A percentile compares a stretch with the other conserved stretches of the same genome.
Conservation (phyloP, 2,888 invertebrate genomes). For the Acronicta aceris region DNA sequence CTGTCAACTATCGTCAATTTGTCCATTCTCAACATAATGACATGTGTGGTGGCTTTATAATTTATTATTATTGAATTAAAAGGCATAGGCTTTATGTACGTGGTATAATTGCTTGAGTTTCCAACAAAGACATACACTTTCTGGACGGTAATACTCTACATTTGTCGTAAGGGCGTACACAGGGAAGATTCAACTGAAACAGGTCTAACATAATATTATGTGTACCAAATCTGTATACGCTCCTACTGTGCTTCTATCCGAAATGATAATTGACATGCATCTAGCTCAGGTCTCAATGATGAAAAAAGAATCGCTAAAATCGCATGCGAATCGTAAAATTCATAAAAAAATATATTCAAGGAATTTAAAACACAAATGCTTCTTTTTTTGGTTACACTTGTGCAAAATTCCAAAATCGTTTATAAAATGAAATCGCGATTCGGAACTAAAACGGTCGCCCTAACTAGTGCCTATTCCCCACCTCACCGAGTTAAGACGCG, state of each 20-base stretch:
- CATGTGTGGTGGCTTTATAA: conserved; percentile 27
- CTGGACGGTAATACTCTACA: conserved; percentile 61
- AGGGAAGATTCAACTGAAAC: conserved; percentile 25
- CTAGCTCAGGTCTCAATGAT: conserved; percentile 61
- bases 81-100: conserved; percentile 51
- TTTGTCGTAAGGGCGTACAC: conserved; percentile 48
- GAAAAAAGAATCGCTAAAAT: conserved; percentile 58
- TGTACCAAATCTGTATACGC: conserved; percentile 53
- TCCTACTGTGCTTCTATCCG: conserved; percentile 61
- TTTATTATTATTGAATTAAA: conserved; percentile 40
- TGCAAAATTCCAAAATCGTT: conserved; percentile 67
- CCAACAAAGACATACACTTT: conserved; percentile 56
- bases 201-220: conserved; percentile 11
- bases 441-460: conserved; percentile 66
- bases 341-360: conserved; percentile 74
- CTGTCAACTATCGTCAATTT: conserved; percentile 30
- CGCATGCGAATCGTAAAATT: conserved; percentile 69
- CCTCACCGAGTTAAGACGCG: conserved; percentile 58
- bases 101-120: conserved; percentile 61
- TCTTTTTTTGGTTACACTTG: conserved; percentile 59
- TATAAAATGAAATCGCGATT: conserved; percentile 67
- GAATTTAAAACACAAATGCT: conserved; percentile 71
- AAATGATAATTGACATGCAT: conserved; percentile 64
- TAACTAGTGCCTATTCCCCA: conserved; percentile 55
- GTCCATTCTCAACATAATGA: conserved; percentile 45